A percentile compares a stretch with the other conserved stretches of the same genome.
These are phyloP conservation scores for Caenorhabditis latens DNA, from an alignment of 1,140 invertebrate species.

Conservation along the genomic window DNA sequence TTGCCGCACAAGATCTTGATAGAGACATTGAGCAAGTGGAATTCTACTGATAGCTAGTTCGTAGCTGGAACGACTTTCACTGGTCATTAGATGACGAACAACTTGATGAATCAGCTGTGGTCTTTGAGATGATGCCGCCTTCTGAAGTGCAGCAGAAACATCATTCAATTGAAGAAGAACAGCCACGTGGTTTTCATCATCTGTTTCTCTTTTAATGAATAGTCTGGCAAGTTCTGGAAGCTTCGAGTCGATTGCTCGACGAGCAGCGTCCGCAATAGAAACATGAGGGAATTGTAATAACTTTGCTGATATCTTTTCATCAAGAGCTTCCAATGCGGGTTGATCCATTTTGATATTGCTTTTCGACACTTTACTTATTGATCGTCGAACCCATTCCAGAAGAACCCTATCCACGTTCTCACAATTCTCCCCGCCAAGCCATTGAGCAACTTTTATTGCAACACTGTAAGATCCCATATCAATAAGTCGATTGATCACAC, in stretches of 20 bases:
- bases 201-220: constrained; percentile 62
- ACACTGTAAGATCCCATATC: constrained; percentile 89
- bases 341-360: constrained; percentile 38
- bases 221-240: constrained; percentile 59
- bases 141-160: constrained; percentile 43
- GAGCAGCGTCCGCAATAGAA: constrained; percentile 81
- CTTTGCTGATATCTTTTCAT: constrained; percentile 62
- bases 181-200: constrained; percentile 63
- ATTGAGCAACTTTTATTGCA: constrained; percentile 90
- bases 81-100: constrained; percentile 51
- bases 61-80: constrained; percentile 35
- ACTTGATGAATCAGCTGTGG: constrained; percentile 61
- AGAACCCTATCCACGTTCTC: constrained; percentile 90
- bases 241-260: constrained; percentile 81
- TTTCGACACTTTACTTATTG: not conserved
- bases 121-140: constrained; percentile 39
- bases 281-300: constrained; percentile 63
- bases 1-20: constrained; percentile 54
- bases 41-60: constrained; percentile 55
- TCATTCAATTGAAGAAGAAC: constrained; percentile 60
- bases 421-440: constrained; percentile 86
- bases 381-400: constrained; percentile 87
- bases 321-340: constrained; percentile 26
- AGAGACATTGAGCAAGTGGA: constrained; percentile 56
- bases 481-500: constrained; percentile 90